Percentiles rank a stretch among this genome's conserved stretches.
Evolutionary conservation across 2,888 invertebrate genomes (phyloP).

Genomic region (Physocephala rufipes): DNA sequence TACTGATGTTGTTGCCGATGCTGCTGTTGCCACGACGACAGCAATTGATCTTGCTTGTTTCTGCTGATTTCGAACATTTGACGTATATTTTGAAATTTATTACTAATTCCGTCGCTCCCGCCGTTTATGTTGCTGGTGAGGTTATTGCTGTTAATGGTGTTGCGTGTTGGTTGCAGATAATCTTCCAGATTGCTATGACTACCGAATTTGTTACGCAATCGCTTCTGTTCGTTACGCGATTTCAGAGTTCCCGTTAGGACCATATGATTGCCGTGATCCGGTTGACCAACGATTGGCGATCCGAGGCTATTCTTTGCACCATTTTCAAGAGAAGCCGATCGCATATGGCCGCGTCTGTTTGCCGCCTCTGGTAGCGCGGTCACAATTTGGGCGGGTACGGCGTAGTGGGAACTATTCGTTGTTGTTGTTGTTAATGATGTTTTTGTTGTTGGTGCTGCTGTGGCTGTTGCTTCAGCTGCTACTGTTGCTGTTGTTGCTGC

Average conservation of each 20-base stretch:
- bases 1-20: constrained; percentile 6
- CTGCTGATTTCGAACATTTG: constrained; percentile 63
- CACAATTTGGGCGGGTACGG: constrained; percentile 51
- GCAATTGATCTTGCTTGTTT: constrained; percentile 43
- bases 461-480: background rate
- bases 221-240: constrained; percentile 64
- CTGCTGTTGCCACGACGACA: constrained; percentile 42
- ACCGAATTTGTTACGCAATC: constrained; percentile 62
- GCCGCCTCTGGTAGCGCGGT: constrained; percentile 20
- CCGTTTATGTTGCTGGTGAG: constrained; percentile 14
- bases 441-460: constrained; percentile 12
- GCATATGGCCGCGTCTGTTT: constrained; percentile 61
- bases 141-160: constrained; percentile 19
- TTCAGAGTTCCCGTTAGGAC: constrained; percentile 61
- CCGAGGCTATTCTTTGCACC: constrained; percentile 59
- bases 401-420: constrained; percentile 51
- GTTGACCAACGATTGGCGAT: constrained; percentile 45
- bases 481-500: background rate
- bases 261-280: constrained; percentile 37
- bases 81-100: constrained; percentile 63
- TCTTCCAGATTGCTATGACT: constrained; percentile 64
- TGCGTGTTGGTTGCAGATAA: constrained; percentile 57
- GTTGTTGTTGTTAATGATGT: constrained; percentile 34
- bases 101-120: constrained; percentile 35
- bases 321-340: constrained; percentile 63